A percentile compares a stretch with the other conserved stretches of the same genome.
Conservation (phyloP, 2,888 invertebrate species). For the Bimastos eiseni region DNA sequence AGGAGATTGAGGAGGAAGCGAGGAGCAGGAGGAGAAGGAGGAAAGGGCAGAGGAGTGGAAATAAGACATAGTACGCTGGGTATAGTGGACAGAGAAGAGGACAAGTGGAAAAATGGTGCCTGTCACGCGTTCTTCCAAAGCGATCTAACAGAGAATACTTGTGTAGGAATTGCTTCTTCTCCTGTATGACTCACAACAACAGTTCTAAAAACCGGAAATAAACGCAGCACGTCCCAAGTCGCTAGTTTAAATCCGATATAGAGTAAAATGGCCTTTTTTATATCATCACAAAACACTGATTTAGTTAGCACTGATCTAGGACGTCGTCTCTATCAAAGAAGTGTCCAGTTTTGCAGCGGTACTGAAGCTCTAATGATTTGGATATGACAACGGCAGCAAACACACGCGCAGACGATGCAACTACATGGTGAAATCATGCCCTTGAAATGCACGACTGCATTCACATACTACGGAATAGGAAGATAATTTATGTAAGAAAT, state of each 20-base stretch:
- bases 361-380: too few relatives aligned
- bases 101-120: not conserved
- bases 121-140: not conserved
- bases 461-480: too few relatives aligned
- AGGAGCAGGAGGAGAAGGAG: not conserved
- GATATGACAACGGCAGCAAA: too few relatives aligned
- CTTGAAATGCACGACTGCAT: too few relatives aligned
- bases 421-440: too few relatives aligned
- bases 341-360: not conserved
- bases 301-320: not conserved
- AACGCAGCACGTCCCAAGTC: not conserved
- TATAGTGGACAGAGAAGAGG: not conserved
- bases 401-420: too few relatives aligned
- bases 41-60: not conserved
- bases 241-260: not conserved
- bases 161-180: not conserved
- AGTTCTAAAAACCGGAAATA: not conserved
- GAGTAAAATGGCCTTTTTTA: not conserved
- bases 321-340: not conserved
- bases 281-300: not conserved
- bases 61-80: not conserved
- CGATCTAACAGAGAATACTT: not conserved
- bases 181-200: not conserved
- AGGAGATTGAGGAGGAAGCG: not conserved
- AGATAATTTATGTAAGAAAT: not conserved